Evolutionary conservation across 2,888 invertebrate species (phyloP).

Genomic region (Aleiodes alternator): DNA sequence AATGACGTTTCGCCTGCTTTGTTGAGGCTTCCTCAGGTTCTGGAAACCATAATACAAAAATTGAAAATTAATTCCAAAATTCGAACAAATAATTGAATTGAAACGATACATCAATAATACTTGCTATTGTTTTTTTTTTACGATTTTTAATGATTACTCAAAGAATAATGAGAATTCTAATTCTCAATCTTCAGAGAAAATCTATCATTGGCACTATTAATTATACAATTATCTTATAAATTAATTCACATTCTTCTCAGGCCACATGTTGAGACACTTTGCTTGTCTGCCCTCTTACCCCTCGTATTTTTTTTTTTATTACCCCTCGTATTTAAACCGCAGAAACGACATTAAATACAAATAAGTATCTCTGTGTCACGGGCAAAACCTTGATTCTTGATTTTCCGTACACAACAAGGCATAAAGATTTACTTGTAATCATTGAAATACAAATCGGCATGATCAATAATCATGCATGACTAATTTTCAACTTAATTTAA

Average conservation of each 20-base stretch:
- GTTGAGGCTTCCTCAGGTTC: too few relatives aligned
- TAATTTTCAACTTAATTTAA: too few relatives aligned
- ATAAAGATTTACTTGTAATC: conserved; percentile 20
- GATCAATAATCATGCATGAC: not conserved
- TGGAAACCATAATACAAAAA: too few relatives aligned
- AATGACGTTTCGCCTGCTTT: too few relatives aligned
- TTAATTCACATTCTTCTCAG: conserved; percentile 22
- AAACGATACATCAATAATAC: too few relatives aligned
- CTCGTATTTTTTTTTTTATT: not conserved
- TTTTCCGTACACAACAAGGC: conserved; percentile 29
- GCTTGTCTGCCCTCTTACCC: conserved; percentile 38
- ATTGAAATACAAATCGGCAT: conserved; percentile 26
- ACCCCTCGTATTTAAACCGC: not conserved
- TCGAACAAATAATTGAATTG: too few relatives aligned
- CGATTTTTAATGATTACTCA: conserved; percentile 24
- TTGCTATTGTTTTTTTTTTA: too few relatives aligned
- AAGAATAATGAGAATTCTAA: not conserved
- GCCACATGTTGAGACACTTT: conserved; percentile 47
- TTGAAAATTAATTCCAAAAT: too few relatives aligned
- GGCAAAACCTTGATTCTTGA: conserved; percentile 56
- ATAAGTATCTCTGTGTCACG: conserved; percentile 48
- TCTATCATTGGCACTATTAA: not conserved
- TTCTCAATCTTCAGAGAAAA: not conserved
- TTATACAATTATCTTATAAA: conserved; percentile 1
- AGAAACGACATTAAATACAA: conserved; percentile 31